A percentile compares a stretch with the other conserved stretches of the same genome.
phyloP scores from a whole-genome alignment of 2,888 invertebrate genomes.

The Papilio protenor region DNA sequence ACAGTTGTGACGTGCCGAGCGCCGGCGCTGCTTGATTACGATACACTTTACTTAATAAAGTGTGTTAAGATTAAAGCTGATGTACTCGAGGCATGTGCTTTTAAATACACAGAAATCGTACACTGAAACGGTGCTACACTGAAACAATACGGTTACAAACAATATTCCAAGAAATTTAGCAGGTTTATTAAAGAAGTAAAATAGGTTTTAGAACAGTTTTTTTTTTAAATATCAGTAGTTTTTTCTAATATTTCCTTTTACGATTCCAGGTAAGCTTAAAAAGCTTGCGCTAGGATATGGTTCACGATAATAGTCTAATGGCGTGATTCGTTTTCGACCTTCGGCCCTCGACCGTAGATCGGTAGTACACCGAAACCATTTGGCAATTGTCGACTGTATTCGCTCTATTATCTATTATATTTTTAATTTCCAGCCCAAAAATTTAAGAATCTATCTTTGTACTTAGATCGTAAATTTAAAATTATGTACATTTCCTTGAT shows the following conservation, averaged over 20 bases:
- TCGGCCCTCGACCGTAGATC: too few species aligned
- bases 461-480: neutral
- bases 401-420: neutral
- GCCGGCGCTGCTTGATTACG: constrained; percentile 60
- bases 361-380: too few species aligned
- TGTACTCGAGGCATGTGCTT: neutral
- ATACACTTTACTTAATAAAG: constrained; percentile 51
- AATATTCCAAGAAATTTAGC: neutral
- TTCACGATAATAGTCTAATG: too few species aligned
- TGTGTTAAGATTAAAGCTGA: constrained; percentile 44
- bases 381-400: too few species aligned
- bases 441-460: neutral
- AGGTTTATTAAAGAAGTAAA: neutral
- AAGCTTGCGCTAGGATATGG: too few species aligned
- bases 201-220: neutral
- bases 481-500: neutral
- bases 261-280: too few species aligned
- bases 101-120: neutral
- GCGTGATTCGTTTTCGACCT: too few species aligned
- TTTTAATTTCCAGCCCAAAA: neutral
- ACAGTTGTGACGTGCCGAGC: constrained; percentile 63
- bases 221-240: too few species aligned
- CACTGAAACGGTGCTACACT: neutral
- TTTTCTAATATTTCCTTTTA: too few species aligned
- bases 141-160: neutral